Conservation (phyloP, 2,888 invertebrate species). For the Agonopterix subpropinquella region DNA sequence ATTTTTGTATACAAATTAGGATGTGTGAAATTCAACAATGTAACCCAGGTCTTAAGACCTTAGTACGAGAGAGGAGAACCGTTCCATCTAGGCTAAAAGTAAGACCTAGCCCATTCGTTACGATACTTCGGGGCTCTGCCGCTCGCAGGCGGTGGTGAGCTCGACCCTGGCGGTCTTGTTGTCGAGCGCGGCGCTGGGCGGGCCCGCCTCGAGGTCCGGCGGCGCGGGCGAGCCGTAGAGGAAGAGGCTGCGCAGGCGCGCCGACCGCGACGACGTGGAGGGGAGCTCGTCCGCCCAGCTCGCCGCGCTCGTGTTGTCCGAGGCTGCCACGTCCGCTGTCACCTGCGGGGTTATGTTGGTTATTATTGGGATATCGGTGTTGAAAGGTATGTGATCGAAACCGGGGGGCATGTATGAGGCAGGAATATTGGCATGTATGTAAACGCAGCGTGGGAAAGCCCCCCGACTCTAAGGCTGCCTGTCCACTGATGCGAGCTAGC, state of each 20-base stretch:
- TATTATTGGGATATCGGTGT: too few relatives aligned
- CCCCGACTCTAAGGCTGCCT: too few relatives aligned
- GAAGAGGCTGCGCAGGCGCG: slow-evolving; percentile 51
- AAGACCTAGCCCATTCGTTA: slow-evolving; percentile 15
- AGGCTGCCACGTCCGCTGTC: slow-evolving; percentile 48
- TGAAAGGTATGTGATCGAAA: too few relatives aligned
- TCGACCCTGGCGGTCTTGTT: slow-evolving; percentile 10
- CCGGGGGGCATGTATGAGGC: too few relatives aligned
- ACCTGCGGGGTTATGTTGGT: slow-evolving; percentile 15
- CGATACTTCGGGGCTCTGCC: slow-evolving; percentile 13
- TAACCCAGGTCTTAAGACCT: too few relatives aligned
- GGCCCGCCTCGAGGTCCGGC: slow-evolving; percentile 36
- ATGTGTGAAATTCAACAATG: too few relatives aligned
- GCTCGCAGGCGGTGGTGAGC: slow-evolving; percentile 13
- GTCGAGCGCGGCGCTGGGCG: slow-evolving; percentile 6
- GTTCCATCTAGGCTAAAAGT: too few relatives aligned
- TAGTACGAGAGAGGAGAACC: too few relatives aligned
- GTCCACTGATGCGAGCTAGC: too few relatives aligned
- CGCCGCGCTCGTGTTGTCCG: slow-evolving; percentile 43
- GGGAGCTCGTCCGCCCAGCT: slow-evolving; percentile 53
- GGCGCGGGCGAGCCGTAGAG: slow-evolving; percentile 56
- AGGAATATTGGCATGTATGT: too few relatives aligned
- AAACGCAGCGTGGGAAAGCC: too few relatives aligned
- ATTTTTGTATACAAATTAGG: too few relatives aligned
- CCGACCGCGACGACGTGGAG: slow-evolving; percentile 48